Evolutionary conservation across 1,140 invertebrate species (phyloP), one percentile per base, ranked within the genome.

Genomic region (Whitmania pigra): DNA sequence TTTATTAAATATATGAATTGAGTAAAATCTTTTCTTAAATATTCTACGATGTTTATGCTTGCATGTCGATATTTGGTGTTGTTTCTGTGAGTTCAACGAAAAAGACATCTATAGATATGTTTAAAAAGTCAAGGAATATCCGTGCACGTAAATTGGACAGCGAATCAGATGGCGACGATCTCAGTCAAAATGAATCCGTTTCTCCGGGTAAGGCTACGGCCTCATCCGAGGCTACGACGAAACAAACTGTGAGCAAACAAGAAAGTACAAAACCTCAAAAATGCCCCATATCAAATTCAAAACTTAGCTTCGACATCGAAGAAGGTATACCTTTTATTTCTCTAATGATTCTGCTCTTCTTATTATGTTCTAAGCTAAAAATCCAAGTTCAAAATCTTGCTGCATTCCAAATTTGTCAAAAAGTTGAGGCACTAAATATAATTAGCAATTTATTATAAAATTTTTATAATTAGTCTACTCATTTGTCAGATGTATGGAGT

Each of bases 61-160:
- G 15, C 15, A 49, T 49, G 43, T 49, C 43, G 43, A 49, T 49
- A 49, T 49, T 49, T 17, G 43, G 43, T 49, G 43, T 49, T 49
- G 43, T 49, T 11, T 15, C 43, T 49, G 3, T 49, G 43, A 49
- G 0, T 49, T 49, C 11, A 49, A 49, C 2, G 43, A 11, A 17
- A 49, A 15, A 15, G 11, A 17, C 43, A 49, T 49, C 9, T 49
- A 11, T 49, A 49, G 43, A 49, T 27, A 79, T 92, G 69, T 94
- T 94, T 83, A 89, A 89, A 76, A 94, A 93, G 82, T 92, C 92
- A 9, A 88, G 92, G 78, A 90, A 89, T 82, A 87, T 90, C 76
- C 87, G 92, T 76, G 83, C 88, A 73, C 86, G 91, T 75, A 87
- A 89, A 53, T 87, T 89, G 73, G 85, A 85, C 76, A 87, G 86